A percentile compares a stretch with the other conserved stretches of the same genome.
These are phyloP conservation scores for Zapus hudsonius DNA, from an alignment of 2,113 vertebrate species.

Conservation along the genomic window DNA sequence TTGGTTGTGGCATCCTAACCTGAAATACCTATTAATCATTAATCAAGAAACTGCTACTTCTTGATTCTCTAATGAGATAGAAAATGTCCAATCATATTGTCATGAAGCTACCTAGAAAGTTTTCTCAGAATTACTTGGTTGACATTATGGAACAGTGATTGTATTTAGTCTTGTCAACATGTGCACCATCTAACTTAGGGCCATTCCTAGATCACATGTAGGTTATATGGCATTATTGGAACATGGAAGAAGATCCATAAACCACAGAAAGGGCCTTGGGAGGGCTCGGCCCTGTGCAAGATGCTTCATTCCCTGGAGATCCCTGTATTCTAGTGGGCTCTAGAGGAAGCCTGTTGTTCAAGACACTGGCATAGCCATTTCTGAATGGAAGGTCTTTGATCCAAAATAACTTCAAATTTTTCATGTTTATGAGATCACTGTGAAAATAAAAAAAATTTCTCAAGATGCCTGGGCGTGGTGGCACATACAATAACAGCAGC, in stretches of 20 bases:
- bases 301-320: background rate
- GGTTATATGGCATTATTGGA: background rate
- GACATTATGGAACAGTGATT: background rate
- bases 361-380: background rate
- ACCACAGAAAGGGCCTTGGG: background rate
- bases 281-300: background rate
- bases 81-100: background rate
- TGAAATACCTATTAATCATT: background rate
- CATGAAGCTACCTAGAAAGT: background rate
- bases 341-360: background rate
- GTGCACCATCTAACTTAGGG: background rate
- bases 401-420: background rate
- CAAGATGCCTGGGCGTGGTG: background rate
- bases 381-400: background rate
- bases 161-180: background rate
- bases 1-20: background rate
- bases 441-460: background rate
- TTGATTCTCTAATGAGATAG: background rate
- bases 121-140: background rate
- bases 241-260: background rate
- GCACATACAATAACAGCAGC: too few species aligned
- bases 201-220: background rate
- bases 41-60: background rate
- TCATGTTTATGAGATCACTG: background rate
- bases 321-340: background rate